Base-by-base conservation (phyloP, 1,140 invertebrate genomes). In the Dufourea novaeangliae region DNA sequence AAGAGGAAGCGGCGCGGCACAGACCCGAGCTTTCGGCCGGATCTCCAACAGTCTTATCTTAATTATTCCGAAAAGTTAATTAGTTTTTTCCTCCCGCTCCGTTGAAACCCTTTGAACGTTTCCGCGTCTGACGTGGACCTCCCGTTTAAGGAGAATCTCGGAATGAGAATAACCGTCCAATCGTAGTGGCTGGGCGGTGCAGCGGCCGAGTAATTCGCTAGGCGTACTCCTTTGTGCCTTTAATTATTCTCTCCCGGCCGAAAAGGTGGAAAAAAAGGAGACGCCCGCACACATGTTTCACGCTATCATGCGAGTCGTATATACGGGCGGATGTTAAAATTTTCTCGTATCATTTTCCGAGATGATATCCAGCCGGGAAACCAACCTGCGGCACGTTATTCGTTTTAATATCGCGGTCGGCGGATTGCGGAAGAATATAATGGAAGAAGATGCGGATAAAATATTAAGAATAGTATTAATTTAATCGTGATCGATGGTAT, bases 21-120 rank as follows among this genome's bases (percentile, higher is more conserved):
- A 79, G 74, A 86, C 73, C 50, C 78, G 80, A 67, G 78, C 83
- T 88, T 88, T 89, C 80, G 78, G 85, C 78, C 82, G 78, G 87
- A 88, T 88, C 83, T 89, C 74, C 67, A 50, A 74, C 66, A 71
- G 88, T 86, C 87, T 90, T 90, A 90, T 90, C 89, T 90, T 89
- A 90, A 90, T 90, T 90, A 90, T 90, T 88, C 88, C 81, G 87
- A 88, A 90, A 90, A 90, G 87, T 90, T 90, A 90, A 90, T 90
- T 90, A 88, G 86, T 90, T 89, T 89, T 90, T 90, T 89, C 87
- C 83, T 85, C 83, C 73, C 76, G 72, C 61, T 32, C 17, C 78
- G 73, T 52, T 46, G 34, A 78, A 78, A 83, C 81, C 80, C 88
- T 88, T 89, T 89, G 88, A 89, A 81, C 82, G 77, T 87, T 87